Conservation (phyloP, 2,888 invertebrate genomes). For the Choristoneura rosaceana region DNA sequence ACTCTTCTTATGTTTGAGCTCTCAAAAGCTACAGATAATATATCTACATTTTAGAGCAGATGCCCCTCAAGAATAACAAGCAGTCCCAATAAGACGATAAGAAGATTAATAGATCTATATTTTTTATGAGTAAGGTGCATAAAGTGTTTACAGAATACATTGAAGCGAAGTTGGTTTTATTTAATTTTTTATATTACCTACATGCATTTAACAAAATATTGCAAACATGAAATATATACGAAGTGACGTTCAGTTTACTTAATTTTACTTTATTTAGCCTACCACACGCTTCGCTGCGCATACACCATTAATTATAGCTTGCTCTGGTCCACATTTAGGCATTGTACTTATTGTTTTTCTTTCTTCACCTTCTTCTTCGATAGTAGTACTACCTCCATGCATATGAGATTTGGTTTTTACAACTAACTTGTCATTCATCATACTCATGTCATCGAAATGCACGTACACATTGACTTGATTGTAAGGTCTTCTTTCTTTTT, state of each 20-base stretch:
- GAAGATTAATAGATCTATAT: no score
- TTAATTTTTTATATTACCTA: no score
- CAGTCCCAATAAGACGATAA: no score
- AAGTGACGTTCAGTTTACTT: not conserved
- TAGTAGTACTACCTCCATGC: constrained; percentile 3
- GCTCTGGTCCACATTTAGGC: not conserved
- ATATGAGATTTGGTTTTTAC: not conserved
- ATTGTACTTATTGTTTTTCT: no score
- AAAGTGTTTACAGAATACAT: no score
- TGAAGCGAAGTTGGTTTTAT: no score
- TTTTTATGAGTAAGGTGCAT: no score
- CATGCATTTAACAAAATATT: not conserved
- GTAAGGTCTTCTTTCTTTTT: not conserved
- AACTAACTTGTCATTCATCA: not conserved
- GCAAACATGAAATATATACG: not conserved
- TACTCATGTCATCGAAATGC: not conserved
- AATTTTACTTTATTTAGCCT: not conserved
- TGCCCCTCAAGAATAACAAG: no score
- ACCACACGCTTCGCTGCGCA: no score
- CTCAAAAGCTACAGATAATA: no score
- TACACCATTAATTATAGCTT: not conserved
- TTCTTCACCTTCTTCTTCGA: not conserved
- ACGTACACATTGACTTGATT: constrained; percentile 19
- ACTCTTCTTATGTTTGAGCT: no score
- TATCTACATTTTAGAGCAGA: no score